Evolutionary conservation across 2,797 vertebrate genomes (phyloP).

Genomic region (Spinus olivaceus): DNA sequence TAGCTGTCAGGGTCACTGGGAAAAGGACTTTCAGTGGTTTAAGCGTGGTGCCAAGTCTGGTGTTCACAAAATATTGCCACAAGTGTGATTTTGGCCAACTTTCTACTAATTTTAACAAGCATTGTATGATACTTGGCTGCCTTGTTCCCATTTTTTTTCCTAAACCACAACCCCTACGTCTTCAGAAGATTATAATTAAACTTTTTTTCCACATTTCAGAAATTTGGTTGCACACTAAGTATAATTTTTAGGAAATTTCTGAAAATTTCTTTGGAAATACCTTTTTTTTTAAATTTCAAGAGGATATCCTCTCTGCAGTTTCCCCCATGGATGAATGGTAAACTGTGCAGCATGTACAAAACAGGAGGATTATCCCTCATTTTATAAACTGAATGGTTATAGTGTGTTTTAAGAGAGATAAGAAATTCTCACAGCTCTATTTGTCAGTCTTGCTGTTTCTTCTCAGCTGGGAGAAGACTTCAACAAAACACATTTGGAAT

Average conservation of each 20-base stretch:
- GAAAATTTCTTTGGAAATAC: not conserved
- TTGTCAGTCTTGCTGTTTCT: not conserved
- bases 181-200: not conserved
- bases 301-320: not conserved
- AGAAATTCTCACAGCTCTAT: not conserved
- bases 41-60: not conserved
- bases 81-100: not conserved
- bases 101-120: not conserved
- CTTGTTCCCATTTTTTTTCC: not conserved
- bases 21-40: not conserved
- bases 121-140: not conserved
- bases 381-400: not conserved
- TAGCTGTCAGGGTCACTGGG: not conserved
- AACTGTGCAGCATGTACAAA: not conserved
- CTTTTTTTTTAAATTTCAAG: not conserved
- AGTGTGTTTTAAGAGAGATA: not conserved
- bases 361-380: not conserved
- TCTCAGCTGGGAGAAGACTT: not conserved
- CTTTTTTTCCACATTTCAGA: not conserved
- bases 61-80: not conserved
- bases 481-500: not conserved
- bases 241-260: not conserved
- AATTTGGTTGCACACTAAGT: not conserved
- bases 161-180: not conserved
- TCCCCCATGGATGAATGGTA: not conserved